Base-by-base conservation (phyloP, 1,140 invertebrate genomes). In the Protaetia brevitarsis region DNA sequence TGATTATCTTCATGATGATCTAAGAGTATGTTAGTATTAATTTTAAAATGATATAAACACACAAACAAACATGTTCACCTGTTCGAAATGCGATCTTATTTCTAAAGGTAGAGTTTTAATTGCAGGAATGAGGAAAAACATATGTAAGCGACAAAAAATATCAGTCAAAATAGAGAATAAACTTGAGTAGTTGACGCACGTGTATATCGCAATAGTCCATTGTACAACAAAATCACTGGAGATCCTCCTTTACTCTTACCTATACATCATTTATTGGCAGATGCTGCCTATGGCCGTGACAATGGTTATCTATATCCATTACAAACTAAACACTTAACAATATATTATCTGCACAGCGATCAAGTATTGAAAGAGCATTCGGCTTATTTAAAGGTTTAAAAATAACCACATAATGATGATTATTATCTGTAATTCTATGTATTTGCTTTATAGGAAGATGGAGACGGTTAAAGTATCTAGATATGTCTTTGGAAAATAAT, bases 291-390 rank as follows among this genome's bases (percentile, higher is more conserved):
- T 45, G 63, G 21, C 57, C 30, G 29, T 7, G 66, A 67, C 27
- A 64, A 63, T 63, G 63, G 66, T 2, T 63, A 67, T 31, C 64
- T 67, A 45, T 58, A 16, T 21, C 5, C 5, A n/a, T 21, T 1
- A 29, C 57, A 59, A 29, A 13, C 7, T 2, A 2, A 8, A n/a
- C n/a, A n/a, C 29, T 59, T 59, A 59, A 59, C 29, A 1, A 3
- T 7, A 3, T n/a, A 3, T 26, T 59, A 2, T 21, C 11, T n/a
- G 29, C 7, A 3, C 1, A 23, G 26, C 26, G 57, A 59, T 27
- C 21, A 2, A 16, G 5, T n/a, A 59, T 59, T 59, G 21, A 59
- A 59, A 16, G 27, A 59, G 57, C 57, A 16, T 59, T 59, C 29
- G 21, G 6, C 26, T 29, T 23, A 27, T 59, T 59, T 27, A 59